Conservation (phyloP, 2,797 vertebrate genomes). For the Borostomias antarcticus region DNA sequence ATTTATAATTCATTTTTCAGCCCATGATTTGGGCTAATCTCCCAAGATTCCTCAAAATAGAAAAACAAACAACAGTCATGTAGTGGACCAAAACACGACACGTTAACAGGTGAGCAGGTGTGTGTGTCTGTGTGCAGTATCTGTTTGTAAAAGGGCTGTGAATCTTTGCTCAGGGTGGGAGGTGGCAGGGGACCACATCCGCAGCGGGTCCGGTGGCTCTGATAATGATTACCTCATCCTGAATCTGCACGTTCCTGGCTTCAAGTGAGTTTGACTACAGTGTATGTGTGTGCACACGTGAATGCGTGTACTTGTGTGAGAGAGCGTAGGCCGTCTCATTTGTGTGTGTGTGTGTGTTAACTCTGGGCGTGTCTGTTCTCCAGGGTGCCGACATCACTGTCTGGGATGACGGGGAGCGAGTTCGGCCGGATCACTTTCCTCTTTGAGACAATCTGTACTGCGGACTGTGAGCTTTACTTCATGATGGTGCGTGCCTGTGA, state of each 20-base stretch:
- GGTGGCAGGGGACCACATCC: slow-evolving; percentile 93
- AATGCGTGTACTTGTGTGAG: neutral
- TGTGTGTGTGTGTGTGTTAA: neutral
- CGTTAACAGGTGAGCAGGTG: too few relatives aligned
- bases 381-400: slow-evolving; percentile 90
- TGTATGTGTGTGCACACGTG: neutral
- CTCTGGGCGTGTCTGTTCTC: slow-evolving; percentile 6
- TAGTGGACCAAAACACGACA: neutral
- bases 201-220: slow-evolving; percentile 88
- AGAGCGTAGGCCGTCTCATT: too few relatives aligned
- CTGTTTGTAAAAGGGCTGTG: neutral
- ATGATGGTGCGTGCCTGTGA: slow-evolving; percentile 84
- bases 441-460: slow-evolving; percentile 93
- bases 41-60: too few relatives aligned
- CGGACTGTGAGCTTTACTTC: slow-evolving; percentile 95
- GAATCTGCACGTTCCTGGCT: slow-evolving; percentile 90
- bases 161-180: slow-evolving; percentile 88
- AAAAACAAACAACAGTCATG: too few relatives aligned
- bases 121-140: neutral
- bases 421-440: slow-evolving; percentile 90
- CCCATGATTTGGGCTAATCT: too few relatives aligned
- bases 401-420: slow-evolving; percentile 85
- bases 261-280: slow-evolving; percentile 83
- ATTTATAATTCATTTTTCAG: too few relatives aligned
- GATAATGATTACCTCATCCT: slow-evolving; percentile 98